phyloP scores from a whole-genome alignment of 2,113 vertebrate species.

The Aix galericulata region DNA sequence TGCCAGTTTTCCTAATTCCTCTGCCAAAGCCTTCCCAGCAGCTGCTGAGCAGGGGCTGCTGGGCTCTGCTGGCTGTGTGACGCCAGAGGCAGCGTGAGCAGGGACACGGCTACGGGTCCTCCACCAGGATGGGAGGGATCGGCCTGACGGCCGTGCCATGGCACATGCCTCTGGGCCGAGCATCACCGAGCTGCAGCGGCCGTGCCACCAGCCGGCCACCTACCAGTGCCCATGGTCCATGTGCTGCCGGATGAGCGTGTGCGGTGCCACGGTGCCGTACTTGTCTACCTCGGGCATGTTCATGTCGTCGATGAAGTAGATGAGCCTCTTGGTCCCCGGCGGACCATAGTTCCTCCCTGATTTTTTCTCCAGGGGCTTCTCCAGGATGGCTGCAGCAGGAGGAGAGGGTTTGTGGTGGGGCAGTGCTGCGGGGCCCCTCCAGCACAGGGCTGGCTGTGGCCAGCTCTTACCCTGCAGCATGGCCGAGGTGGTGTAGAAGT shows the following conservation, averaged over 20 bases:
- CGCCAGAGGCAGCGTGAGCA: fast-evolving
- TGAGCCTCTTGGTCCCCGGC: conserved; percentile 69
- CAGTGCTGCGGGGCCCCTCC: fast-evolving
- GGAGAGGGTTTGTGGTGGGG: not conserved
- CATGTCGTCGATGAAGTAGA: conserved; percentile 80
- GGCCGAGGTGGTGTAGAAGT: conserved; percentile 84
- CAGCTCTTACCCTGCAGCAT: conserved; percentile 79
- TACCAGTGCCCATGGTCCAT: conserved; percentile 80
- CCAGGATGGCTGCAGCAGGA: conserved; percentile 53
- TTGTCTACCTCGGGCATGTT: conserved; percentile 82
- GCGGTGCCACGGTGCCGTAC: conserved; percentile 77
- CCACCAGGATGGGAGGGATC: fast-evolving
- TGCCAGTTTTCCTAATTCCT: not conserved
- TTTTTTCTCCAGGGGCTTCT: conserved; percentile 82
- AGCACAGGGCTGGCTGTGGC: fast-evolving
- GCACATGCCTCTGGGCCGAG: not conserved
- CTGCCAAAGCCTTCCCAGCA: not conserved
- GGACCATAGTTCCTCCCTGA: conserved; percentile 75
- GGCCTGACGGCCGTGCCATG: not conserved
- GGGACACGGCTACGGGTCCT: not conserved
- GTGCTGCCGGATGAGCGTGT: conserved; percentile 80
- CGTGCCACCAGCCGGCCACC: not conserved
- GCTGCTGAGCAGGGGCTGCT: not conserved
- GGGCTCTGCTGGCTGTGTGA: fast-evolving
- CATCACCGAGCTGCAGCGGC: fast-evolving